Conservation (phyloP, 2,888 invertebrate genomes). For the Physocephala rufipes region DNA sequence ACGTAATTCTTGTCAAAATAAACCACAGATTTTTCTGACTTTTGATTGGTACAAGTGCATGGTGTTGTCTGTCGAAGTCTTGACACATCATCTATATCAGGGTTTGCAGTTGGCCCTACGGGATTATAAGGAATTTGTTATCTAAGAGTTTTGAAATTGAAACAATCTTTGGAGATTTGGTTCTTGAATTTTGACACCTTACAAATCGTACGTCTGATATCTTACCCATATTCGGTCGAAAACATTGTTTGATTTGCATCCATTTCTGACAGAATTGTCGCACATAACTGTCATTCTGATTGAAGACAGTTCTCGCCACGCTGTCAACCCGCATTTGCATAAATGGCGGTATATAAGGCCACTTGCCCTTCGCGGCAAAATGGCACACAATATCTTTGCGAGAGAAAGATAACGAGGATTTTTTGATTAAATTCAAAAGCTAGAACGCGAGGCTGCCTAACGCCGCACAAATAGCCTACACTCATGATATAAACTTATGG, state of each 20-base stretch:
- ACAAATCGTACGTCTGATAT: not conserved
- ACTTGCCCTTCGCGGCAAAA: conserved; percentile 64
- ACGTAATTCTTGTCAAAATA: conserved; percentile 62
- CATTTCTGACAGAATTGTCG: conserved; percentile 60
- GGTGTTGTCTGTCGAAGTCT: conserved; percentile 39
- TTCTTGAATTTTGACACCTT: no score
- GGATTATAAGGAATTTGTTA: no score
- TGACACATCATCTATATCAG: conserved; percentile 50
- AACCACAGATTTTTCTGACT: conserved; percentile 53
- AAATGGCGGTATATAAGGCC: conserved; percentile 63
- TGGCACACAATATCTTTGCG: conserved; percentile 62
- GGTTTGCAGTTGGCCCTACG: conserved; percentile 38
- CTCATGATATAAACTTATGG: no score
- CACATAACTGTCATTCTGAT: conserved; percentile 59
- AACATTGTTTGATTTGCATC: conserved; percentile 62
- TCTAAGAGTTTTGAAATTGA: no score
- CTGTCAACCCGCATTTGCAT: conserved; percentile 60
- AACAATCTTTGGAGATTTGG: no score
- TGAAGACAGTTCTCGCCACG: conserved; percentile 58
- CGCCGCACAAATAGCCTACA: no score
- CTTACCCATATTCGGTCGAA: conserved; percentile 58
- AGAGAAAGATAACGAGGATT: not conserved
- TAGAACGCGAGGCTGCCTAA: no score
- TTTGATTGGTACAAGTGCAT: conserved; percentile 54
- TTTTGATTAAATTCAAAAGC: not conserved